phyloP scores from a whole-genome alignment of 1,140 invertebrate genomes.

The Meloidogyne exigua region DNA sequence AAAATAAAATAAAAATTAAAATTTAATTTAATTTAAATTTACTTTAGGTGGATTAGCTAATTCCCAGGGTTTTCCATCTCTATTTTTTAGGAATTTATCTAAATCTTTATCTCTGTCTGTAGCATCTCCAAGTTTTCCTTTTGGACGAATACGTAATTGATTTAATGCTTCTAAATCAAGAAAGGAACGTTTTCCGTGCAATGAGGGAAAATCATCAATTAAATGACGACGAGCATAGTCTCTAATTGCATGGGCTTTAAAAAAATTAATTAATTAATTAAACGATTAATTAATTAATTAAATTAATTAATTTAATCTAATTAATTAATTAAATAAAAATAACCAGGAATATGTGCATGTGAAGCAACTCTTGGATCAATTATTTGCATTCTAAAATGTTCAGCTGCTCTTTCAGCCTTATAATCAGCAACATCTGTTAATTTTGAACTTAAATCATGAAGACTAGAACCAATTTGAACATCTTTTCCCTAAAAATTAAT shows the following conservation, averaged over 20 bases:
- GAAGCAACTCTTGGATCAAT: constrained; percentile 60
- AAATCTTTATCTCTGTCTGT: constrained; percentile 55
- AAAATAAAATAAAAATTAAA: constrained; percentile 11
- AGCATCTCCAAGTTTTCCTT: constrained; percentile 14
- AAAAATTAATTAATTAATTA: too few species aligned
- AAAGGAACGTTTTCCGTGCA: constrained; percentile 60
- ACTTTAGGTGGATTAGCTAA: background rate
- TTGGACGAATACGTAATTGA: constrained; percentile 43
- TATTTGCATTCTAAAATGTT: constrained; percentile 60
- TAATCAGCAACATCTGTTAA: constrained; percentile 52
- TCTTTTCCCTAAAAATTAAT: constrained; percentile 34
- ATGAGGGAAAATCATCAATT: constrained; percentile 58
- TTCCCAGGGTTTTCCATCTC: constrained; percentile 25
- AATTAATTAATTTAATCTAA: too few species aligned
- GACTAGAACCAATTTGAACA: constrained; percentile 39
- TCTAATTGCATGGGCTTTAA: constrained; percentile 34
- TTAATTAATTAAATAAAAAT: background rate
- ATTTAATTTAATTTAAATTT: constrained; percentile 6
- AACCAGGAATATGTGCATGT: constrained; percentile 44
- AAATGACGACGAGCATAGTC: constrained; percentile 36
- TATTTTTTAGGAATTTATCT: constrained; percentile 54
- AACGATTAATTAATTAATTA: background rate
- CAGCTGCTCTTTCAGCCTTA: constrained; percentile 51
- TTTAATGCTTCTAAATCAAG: constrained; percentile 58
- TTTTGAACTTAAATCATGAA: constrained; percentile 35